Evolutionary conservation across 2,888 invertebrate species (phyloP), one percentile per base, ranked within the genome.

Genomic region (Chrysopilus asiliformis): DNA sequence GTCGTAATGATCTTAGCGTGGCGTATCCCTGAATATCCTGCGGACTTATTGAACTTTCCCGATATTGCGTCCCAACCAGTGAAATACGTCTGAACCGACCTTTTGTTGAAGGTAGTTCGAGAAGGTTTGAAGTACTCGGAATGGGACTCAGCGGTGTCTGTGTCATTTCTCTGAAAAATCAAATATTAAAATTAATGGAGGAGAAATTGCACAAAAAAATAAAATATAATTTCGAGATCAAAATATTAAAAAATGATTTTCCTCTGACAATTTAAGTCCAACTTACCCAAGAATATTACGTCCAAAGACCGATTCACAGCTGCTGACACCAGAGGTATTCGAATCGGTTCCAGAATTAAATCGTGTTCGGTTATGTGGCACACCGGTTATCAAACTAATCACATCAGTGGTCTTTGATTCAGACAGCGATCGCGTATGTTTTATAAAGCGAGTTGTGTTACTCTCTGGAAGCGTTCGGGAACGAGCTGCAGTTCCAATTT

Each of bases 91-190:
- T 52, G 20, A 58, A 40, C 15, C 50, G 38, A n/a, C 48, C 44
- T 36, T 46, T 45, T 28, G 67, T 66, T n/a, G 48, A 42, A 8
- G 53, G 53, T 60, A 70, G 64, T 33, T 71, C 72, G 37, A 70
- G 65, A 47, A 79, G 57, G 64, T 81, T 79, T 40, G 80, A 80
- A 45, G 84, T 79, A 59, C 87, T 89, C 14, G 87, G 84, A 54
- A 90, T 86, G 2, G 90, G 89, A 62, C 87, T 90, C 17, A 91
- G 68, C 32, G 82, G 81, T 51, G 79, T 74, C 46, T 79, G 72
- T 57, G 78, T 72, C 54, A 79, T 71, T 46, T 83, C 82, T 45
- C 80, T 50, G 42, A 5, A 45, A 40, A 31, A 16, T 15, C 9
- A 36, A 16, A 38, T 18, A 33, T 17, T n/a, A 18, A n/a, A 20